These are phyloP conservation scores for Diplazon laetatorius DNA, from an alignment of 2,888 invertebrate species.

Conservation along the genomic window DNA sequence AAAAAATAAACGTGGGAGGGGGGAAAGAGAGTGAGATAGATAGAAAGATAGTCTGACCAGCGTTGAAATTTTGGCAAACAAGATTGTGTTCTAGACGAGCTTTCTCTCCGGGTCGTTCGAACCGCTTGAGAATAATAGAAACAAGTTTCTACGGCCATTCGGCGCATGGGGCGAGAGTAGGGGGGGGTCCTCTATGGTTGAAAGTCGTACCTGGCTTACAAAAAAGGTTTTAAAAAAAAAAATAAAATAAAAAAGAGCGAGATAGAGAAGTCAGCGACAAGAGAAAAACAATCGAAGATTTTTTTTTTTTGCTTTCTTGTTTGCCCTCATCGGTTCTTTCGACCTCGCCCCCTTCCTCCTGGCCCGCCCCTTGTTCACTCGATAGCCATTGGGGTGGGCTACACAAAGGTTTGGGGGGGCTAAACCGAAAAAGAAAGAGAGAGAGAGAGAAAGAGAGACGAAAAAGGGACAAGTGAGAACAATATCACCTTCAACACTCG, in stretches of 20 bases:
- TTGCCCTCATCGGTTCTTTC: constrained; percentile 33
- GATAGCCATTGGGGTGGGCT: constrained; percentile 8
- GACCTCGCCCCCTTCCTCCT: constrained; percentile 8
- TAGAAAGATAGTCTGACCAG: too few species aligned
- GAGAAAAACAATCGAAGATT: constrained; percentile 62
- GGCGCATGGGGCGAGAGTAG: not conserved
- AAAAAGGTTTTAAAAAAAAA: constrained; percentile 8
- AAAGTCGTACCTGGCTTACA: constrained; percentile 22
- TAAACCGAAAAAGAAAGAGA: too few species aligned
- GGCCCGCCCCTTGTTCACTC: not conserved
- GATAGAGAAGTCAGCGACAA: constrained; percentile 21
- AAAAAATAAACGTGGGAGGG: too few species aligned
- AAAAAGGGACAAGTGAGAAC: constrained; percentile 12
- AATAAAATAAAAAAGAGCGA: constrained; percentile 28
- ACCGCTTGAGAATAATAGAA: constrained; percentile 12
- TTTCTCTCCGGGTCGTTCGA: not conserved
- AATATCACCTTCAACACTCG: constrained; percentile 59
- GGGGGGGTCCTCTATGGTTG: not conserved
- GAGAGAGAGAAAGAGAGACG: constrained; percentile 19
- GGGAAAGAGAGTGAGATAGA: too few species aligned
- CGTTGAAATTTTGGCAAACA: too few species aligned
- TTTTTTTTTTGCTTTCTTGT: constrained; percentile 46
- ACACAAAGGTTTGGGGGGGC: constrained; percentile 28
- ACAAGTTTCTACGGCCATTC: too few species aligned
- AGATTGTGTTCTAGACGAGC: not conserved